Conservation (phyloP, 2,113 vertebrate genomes). For the Abramis brama region DNA sequence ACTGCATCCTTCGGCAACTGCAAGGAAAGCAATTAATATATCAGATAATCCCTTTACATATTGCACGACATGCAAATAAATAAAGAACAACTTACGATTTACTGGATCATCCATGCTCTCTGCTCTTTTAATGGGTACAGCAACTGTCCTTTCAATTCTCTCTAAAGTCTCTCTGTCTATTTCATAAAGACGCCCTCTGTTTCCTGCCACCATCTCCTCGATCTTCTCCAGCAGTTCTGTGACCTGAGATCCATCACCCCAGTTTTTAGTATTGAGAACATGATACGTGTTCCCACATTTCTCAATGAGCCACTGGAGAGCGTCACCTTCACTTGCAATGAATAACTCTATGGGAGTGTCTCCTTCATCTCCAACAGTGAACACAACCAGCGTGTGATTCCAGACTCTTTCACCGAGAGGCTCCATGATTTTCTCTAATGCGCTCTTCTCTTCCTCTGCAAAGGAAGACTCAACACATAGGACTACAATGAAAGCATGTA, state of each 20-base stretch:
- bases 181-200: neutral
- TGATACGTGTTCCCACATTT: conserved; percentile 2
- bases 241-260: conserved; percentile 4
- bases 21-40: neutral
- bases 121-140: neutral
- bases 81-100: neutral
- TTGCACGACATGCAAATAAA: neutral
- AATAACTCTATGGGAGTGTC: conserved; percentile 14
- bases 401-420: neutral
- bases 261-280: conserved; percentile 14
- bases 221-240: conserved; percentile 13
- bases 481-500: neutral
- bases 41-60: neutral
- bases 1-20: neutral
- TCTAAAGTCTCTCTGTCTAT: neutral
- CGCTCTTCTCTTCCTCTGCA: neutral
- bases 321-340: conserved; percentile 25
- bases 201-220: neutral
- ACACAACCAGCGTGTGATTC: neutral
- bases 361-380: neutral
- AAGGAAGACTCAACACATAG: neutral
- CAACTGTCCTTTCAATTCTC: neutral
- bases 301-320: neutral
- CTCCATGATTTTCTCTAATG: neutral
- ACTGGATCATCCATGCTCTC: neutral